Conservation (phyloP, 2,113 vertebrate genomes). For the Diadophis punctatus region DNA sequence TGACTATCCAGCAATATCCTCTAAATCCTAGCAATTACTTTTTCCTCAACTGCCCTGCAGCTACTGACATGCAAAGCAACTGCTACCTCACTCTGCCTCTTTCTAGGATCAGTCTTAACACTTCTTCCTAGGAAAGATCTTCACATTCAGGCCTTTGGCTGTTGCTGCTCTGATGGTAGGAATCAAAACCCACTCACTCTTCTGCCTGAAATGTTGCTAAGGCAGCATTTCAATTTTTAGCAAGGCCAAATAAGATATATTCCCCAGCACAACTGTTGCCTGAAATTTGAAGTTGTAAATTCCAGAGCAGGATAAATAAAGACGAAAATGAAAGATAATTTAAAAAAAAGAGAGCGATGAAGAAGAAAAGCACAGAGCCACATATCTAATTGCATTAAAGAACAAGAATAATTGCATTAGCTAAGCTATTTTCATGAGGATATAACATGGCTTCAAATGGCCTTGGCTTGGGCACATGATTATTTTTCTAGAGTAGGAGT, state of each 20-base stretch:
- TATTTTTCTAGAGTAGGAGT: background rate
- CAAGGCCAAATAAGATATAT: too few relatives aligned
- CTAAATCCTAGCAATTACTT: background rate
- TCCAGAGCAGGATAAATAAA: too few relatives aligned
- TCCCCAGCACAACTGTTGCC: background rate
- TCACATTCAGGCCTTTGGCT: background rate
- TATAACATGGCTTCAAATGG: background rate
- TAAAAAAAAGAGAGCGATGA: background rate
- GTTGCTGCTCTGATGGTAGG: background rate
- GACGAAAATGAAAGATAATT: background rate
- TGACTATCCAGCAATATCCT: background rate
- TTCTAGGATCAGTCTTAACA: background rate
- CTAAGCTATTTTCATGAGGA: background rate
- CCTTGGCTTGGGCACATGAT: background rate
- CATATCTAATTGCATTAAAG: background rate
- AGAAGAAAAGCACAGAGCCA: background rate
- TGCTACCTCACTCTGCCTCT: background rate
- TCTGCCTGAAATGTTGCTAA: background rate
- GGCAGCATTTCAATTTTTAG: background rate
- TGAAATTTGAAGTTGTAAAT: background rate
- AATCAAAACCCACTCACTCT: background rate
- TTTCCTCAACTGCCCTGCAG: background rate
- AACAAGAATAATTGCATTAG: background rate
- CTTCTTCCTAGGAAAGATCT: background rate
- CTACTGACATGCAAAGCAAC: background rate